Percentiles rank a stretch among this genome's conserved stretches.
phyloP scores from a whole-genome alignment of 2,113 vertebrate species.

The Peromyscus leucopus region DNA sequence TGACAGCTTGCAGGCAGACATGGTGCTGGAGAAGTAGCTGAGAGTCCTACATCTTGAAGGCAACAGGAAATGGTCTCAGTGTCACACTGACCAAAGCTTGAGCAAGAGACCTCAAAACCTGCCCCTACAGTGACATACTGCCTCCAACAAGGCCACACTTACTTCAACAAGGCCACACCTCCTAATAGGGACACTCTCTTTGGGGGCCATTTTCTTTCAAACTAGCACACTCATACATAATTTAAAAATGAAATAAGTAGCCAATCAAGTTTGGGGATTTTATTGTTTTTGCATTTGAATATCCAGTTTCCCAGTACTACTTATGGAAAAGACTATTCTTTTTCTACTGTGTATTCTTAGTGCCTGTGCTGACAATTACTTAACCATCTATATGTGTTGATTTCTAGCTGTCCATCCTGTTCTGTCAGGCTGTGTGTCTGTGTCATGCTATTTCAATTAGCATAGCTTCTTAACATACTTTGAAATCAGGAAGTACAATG shows the following conservation, averaged over 20 bases:
- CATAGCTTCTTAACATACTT: background rate
- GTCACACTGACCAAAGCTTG: background rate
- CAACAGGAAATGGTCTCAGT: too few species aligned
- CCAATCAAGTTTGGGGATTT: background rate
- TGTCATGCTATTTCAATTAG: background rate
- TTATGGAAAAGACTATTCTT: background rate
- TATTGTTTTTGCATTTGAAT: background rate
- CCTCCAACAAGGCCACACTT: too few species aligned
- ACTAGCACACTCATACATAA: too few species aligned
- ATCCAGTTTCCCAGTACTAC: background rate
- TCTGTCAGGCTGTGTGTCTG: background rate
- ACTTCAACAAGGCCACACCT: too few species aligned
- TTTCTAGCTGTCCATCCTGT: background rate
- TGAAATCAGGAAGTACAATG: background rate
- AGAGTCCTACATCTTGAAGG: too few species aligned
- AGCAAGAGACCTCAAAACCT: too few species aligned
- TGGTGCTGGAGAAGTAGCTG: too few species aligned
- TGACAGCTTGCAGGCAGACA: too few species aligned
- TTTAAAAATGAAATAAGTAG: background rate
- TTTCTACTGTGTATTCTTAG: background rate
- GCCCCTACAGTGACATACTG: too few species aligned
- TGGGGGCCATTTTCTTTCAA: too few species aligned
- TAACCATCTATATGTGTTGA: background rate
- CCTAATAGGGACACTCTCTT: too few species aligned
- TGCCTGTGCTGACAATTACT: background rate